phyloP scores from a whole-genome alignment of 2,113 vertebrate species.

The Elephas maximus region DNA sequence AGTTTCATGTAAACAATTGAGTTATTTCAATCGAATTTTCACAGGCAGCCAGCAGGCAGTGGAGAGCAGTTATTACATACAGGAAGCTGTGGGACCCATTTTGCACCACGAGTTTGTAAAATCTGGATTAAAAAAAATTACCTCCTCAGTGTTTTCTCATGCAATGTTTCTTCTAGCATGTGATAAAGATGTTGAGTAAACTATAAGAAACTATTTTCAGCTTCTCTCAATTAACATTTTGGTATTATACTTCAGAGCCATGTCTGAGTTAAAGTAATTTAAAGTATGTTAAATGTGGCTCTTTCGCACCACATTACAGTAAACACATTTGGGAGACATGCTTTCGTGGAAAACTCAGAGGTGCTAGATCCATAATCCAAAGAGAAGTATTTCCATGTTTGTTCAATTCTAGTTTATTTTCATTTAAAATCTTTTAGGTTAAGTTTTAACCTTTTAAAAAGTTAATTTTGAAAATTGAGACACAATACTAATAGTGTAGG shows the following conservation, averaged over 20 bases:
- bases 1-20: conserved; percentile 69
- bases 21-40: conserved; percentile 74
- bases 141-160: conserved; percentile 79
- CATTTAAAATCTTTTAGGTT: conserved; percentile 82
- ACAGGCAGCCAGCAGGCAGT: conserved; percentile 97
- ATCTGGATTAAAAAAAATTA: not conserved
- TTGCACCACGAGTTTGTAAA: no score
- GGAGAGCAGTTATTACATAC: conserved; percentile 96
- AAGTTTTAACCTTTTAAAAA: conserved; percentile 83
- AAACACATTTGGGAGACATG: conserved; percentile 74
- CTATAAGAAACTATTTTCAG: not conserved
- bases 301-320: conserved; percentile 69
- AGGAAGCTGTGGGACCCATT: conserved; percentile 77
- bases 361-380: conserved; percentile 81
- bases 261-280: conserved; percentile 80
- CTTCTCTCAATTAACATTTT: no score
- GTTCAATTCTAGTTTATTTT: conserved; percentile 81
- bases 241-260: not conserved
- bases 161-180: conserved; percentile 79
- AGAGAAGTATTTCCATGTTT: conserved; percentile 78
- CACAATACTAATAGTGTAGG: conserved; percentile 85
- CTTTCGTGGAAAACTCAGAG: conserved; percentile 78
- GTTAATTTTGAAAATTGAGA: conserved; percentile 84
- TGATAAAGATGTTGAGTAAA: conserved; percentile 74
- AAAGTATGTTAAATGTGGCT: conserved; percentile 74